Evolutionary conservation across 2,113 vertebrate genomes (phyloP), one percentile per base, ranked within the genome.

Genomic region (Ochotona princeps): DNA sequence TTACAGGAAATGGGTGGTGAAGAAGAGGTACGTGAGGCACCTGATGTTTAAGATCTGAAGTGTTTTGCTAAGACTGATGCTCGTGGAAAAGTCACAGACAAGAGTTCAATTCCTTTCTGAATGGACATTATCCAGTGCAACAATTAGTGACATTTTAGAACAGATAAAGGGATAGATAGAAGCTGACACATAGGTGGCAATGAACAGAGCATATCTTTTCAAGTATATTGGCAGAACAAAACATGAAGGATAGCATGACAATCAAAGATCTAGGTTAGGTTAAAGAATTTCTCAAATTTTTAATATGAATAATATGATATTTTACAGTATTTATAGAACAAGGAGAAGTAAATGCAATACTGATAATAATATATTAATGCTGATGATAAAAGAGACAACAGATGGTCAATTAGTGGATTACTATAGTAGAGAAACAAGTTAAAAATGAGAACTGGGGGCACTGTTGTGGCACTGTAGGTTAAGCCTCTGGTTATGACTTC

Each of bases 241-340:
- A 95, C 82, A 47, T 72, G 14, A 90, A 73, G 80, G 28, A 81
- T 23, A 80, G 80, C 47, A 57, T 84, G 74, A 70, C 3, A 76
- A 49, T 17, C 72, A 73, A 76, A 67, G 38, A 75, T 25, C 88
- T 5, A 80, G 21, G 7, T 63, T 12, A 17, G 0, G 1, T 69
- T 38, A 51, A 35, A 20, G 0, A 66, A 79, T 30, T 32, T 8
- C 6, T 70, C 13, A 30, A 44, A 75, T 82, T 70, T 92, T 38
- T 12, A 28, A 14, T 8, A 21, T 60, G 14, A 17, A 0, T 83
- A 28, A 51, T 54, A 89, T 49, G n/a, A 51, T 54, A 89, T 49
- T 84, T 94, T 21, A 81, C 72, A 2, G 7, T 26, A 67, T 13
- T 83, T 78, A 79, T 25, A 69, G 17, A 23, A 4, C 80, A 89